These are phyloP conservation scores for Lophura nycthemera DNA, from an alignment of 2,113 vertebrate species.

Conservation along the genomic window DNA sequence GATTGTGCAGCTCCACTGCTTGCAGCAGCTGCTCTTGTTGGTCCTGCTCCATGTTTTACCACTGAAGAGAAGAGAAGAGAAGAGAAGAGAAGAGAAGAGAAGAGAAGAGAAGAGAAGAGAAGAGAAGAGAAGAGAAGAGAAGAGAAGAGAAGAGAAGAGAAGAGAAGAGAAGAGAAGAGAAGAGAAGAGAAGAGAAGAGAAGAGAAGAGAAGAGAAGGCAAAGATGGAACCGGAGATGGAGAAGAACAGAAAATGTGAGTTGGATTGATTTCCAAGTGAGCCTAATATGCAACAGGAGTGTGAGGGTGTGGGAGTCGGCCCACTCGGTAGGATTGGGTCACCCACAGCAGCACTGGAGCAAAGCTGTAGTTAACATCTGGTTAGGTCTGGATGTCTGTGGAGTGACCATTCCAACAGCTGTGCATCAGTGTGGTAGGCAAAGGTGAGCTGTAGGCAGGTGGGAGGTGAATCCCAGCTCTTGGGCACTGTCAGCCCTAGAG, in stretches of 20 bases:
- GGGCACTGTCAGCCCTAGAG: background rate
- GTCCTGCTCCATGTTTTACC: background rate
- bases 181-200: too few species aligned
- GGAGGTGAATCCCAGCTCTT: background rate
- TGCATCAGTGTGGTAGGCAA: background rate
- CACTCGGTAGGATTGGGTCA: background rate
- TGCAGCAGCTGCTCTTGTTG: background rate
- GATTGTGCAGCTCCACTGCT: background rate
- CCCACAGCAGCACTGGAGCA: background rate
- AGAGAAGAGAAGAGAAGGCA: background rate
- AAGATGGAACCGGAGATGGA: background rate
- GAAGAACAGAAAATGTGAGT: background rate
- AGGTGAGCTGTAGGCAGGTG: background rate
- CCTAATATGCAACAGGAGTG: background rate
- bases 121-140: too few species aligned
- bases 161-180: background rate
- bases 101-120: too few species aligned
- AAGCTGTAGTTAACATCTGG: fast-evolving
- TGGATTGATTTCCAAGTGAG: background rate
- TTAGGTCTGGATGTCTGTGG: background rate
- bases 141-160: too few species aligned
- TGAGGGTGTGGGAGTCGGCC: background rate
- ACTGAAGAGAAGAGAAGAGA: background rate
- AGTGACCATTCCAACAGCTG: background rate
- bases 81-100: background rate